Evolutionary conservation across 2,888 invertebrate genomes (phyloP).

Genomic region (Ochlodes sylvanus): DNA sequence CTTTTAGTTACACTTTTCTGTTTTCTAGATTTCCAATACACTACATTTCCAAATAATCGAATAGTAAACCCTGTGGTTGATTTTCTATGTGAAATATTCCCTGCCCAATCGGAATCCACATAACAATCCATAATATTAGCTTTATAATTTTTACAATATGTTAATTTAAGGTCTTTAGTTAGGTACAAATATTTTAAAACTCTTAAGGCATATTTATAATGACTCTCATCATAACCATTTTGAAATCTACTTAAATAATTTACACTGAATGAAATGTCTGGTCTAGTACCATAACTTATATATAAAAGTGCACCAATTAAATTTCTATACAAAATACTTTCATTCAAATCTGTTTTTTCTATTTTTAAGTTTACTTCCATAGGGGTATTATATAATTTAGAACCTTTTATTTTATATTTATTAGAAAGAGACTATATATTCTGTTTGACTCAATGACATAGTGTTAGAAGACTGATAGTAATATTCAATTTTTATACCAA

Average conservation of each 20-base stretch:
- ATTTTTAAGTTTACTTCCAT: conserved; percentile 48
- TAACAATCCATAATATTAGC: conserved; percentile 46
- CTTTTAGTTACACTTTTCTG: conserved; percentile 38
- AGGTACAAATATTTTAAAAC: conserved; percentile 46
- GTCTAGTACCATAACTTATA: conserved; percentile 54
- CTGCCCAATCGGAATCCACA: conserved; percentile 52
- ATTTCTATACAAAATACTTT: conserved; percentile 50
- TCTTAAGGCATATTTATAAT: conserved; percentile 47
- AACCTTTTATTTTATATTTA: too few relatives aligned
- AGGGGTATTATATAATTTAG: conserved; percentile 16
- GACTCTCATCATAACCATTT: conserved; percentile 50
- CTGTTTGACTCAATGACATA: too few relatives aligned
- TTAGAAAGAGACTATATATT: too few relatives aligned
- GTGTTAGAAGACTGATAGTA: too few relatives aligned
- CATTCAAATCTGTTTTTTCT: conserved; percentile 42
- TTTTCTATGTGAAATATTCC: conserved; percentile 40
- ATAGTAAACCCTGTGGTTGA: conserved; percentile 39
- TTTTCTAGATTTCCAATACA: conserved; percentile 40
- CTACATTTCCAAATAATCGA: conserved; percentile 39
- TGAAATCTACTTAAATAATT: conserved; percentile 58
- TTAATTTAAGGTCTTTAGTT: conserved; percentile 44
- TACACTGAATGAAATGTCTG: conserved; percentile 52
- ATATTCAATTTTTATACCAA: conserved; percentile 55
- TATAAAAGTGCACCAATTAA: conserved; percentile 51
- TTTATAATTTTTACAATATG: conserved; percentile 43